phyloP scores from a whole-genome alignment of 2,113 vertebrate species.

The Odocoileus hemionus region DNA sequence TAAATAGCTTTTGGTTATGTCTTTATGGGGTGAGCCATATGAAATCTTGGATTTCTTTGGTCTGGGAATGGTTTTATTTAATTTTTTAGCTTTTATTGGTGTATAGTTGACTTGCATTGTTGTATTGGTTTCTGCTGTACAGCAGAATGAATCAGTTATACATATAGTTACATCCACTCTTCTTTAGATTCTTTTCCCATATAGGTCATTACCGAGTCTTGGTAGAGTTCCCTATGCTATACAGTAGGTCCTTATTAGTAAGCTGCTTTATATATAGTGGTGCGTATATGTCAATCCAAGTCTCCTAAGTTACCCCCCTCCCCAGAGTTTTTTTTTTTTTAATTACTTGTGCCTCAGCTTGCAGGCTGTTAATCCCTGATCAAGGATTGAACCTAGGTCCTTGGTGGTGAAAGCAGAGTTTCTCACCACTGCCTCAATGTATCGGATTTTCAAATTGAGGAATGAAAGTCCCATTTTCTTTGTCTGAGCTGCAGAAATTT shows the following conservation, averaged over 20 bases:
- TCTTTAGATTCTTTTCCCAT: not conserved
- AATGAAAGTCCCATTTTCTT: not conserved
- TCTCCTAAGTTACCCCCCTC: not conserved
- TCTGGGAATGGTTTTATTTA: not conserved
- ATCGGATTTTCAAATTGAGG: not conserved
- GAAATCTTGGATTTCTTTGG: not conserved
- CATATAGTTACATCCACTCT: not conserved
- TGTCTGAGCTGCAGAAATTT: not conserved
- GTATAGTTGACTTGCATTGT: not conserved
- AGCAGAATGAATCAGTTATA: not conserved
- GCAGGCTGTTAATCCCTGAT: not conserved
- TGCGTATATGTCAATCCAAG: not conserved
- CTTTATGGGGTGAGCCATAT: not conserved
- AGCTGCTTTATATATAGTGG: not conserved
- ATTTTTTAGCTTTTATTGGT: not conserved
- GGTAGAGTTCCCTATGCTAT: not conserved
- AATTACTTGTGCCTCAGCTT: not conserved
- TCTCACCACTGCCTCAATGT: not conserved
- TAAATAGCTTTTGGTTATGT: not conserved
- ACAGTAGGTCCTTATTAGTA: not conserved
- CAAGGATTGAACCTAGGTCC: not conserved
- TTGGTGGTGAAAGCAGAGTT: not conserved
- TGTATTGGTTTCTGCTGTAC: not conserved
- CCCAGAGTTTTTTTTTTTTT: not conserved
- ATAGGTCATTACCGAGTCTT: not conserved